These are phyloP conservation scores for Spodoptera picta DNA, from an alignment of 2,888 invertebrate genomes.

Conservation along the genomic window DNA sequence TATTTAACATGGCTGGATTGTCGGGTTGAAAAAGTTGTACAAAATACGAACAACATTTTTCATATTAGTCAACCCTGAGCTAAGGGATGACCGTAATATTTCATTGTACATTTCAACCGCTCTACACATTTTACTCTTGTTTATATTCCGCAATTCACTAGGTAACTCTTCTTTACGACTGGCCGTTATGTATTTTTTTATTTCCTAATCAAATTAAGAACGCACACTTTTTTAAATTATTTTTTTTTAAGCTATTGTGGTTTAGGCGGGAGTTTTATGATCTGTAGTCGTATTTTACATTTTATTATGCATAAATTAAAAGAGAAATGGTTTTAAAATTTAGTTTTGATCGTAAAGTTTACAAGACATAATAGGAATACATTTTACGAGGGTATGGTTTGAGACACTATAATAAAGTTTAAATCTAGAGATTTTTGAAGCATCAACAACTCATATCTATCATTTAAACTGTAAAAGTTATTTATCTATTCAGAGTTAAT, in stretches of 20 bases:
- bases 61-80: constrained; percentile 13
- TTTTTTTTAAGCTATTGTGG: constrained; percentile 20
- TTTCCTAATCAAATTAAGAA: constrained; percentile 9
- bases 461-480: too few species aligned
- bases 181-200: constrained; percentile 10
- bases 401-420: too few species aligned
- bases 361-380: too few species aligned
- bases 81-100: constrained; percentile 36
- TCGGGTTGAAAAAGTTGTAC: constrained; percentile 18
- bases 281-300: neutral
- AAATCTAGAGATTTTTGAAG: too few species aligned
- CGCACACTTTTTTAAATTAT: constrained; percentile 19
- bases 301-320: constrained; percentile 4
- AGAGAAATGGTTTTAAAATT: neutral
- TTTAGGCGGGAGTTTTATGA: constrained; percentile 19
- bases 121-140: constrained; percentile 28
- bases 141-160: constrained; percentile 37
- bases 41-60: constrained; percentile 24
- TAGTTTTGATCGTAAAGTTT: too few species aligned
- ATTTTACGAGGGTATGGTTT: too few species aligned
- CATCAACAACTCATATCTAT: too few species aligned
- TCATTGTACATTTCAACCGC: constrained; percentile 35
- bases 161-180: constrained; percentile 13
- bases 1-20: constrained; percentile 3
- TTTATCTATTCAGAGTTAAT: too few species aligned